Evolutionary conservation across 2,113 vertebrate genomes (phyloP).

Genomic region (Aegotheles bennettii): DNA sequence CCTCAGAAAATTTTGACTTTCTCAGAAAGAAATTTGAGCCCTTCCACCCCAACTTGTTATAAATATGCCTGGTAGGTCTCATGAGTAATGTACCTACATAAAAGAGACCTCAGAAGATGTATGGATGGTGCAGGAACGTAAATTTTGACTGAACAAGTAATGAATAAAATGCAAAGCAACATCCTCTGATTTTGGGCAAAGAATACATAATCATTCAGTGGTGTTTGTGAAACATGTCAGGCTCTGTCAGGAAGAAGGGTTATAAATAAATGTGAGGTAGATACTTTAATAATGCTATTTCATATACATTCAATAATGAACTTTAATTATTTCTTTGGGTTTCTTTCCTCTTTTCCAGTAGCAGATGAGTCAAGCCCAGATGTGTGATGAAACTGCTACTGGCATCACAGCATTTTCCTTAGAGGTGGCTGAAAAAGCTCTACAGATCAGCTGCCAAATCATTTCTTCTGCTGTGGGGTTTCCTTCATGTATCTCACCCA

Average conservation of each 20-base stretch:
- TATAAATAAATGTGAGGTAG: constrained; percentile 55
- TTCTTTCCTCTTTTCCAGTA: constrained; percentile 9
- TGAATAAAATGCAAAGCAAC: constrained; percentile 46
- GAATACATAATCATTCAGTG: constrained; percentile 35
- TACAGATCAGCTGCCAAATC: constrained; percentile 12
- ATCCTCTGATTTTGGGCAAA: constrained; percentile 31
- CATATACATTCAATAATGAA: constrained; percentile 40
- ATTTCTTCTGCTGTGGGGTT: constrained; percentile 11
- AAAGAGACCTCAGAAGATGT: neutral
- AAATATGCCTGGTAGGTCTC: neutral
- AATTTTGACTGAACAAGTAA: constrained; percentile 47
- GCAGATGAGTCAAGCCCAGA: constrained; percentile 57
- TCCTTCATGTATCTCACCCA: neutral
- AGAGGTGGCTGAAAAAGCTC: constrained; percentile 21
- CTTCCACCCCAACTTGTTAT: neutral
- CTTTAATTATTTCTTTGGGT: constrained; percentile 52
- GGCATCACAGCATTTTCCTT: constrained; percentile 24
- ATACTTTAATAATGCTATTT: constrained; percentile 48
- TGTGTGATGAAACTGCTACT: constrained; percentile 13
- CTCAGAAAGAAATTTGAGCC: neutral
- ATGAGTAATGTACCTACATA: constrained; percentile 8
- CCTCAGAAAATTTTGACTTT: neutral
- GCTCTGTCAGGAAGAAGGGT: constrained; percentile 45
- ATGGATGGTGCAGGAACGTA: neutral
- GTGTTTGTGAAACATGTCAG: constrained; percentile 49